Percentiles rank a stretch among this genome's conserved stretches.
Conservation (phyloP, 2,888 invertebrate species). For the Lasius platythorax region DNA sequence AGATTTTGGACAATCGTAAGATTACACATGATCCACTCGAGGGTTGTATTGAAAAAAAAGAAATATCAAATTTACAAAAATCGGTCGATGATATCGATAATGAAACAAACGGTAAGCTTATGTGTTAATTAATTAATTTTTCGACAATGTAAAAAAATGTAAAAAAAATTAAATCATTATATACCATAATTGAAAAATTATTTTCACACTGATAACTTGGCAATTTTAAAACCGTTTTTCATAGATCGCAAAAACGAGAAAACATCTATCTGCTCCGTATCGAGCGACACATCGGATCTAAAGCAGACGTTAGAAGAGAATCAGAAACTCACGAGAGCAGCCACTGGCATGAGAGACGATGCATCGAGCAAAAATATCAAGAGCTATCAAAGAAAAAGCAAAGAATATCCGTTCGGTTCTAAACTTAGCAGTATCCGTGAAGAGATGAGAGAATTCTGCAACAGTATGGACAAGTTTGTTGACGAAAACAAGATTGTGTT, state of each 20-base stretch:
- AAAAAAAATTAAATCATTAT: background rate
- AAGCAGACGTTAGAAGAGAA: slow-evolving; percentile 27
- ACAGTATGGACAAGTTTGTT: slow-evolving; percentile 73
- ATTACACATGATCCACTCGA: slow-evolving; percentile 58
- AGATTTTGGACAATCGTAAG: slow-evolving; percentile 62
- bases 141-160: background rate
- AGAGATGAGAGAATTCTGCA: slow-evolving; percentile 75
- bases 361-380: slow-evolving; percentile 19
- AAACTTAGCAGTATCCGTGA: slow-evolving; percentile 74
- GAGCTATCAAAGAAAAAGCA: slow-evolving; percentile 48
- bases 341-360: background rate
- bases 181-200: background rate
- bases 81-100: background rate
- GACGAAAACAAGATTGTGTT: slow-evolving; percentile 74
- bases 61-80: background rate
- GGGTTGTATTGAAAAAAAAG: slow-evolving; percentile 10
- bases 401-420: slow-evolving; percentile 50
- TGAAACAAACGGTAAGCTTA: background rate
- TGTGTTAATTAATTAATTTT: background rate
- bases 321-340: background rate
- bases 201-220: background rate
- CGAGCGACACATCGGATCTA: slow-evolving; percentile 52
- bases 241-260: slow-evolving; percentile 16
- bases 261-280: slow-evolving; percentile 19
- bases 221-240: background rate